phyloP scores from a whole-genome alignment of 2,113 vertebrate genomes.

The Cynocephalus volans region DNA sequence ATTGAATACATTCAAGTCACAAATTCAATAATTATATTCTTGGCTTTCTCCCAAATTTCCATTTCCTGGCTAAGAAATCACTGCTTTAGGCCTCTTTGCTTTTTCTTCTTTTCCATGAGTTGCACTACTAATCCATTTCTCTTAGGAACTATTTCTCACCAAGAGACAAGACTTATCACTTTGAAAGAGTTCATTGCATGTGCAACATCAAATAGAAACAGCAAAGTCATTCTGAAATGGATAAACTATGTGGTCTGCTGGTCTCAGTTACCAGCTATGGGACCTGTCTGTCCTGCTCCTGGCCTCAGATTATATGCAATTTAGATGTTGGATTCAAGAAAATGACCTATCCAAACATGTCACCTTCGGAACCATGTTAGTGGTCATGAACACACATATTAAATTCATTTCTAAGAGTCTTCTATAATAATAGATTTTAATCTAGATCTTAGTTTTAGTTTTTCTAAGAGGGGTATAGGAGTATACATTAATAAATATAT shows the following conservation, averaged over 20 bases:
- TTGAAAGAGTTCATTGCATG: neutral
- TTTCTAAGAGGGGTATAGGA: neutral
- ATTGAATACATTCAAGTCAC: neutral
- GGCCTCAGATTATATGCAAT: neutral
- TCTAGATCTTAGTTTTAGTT: neutral
- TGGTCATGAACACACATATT: neutral
- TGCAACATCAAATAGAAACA: neutral
- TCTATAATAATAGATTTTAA: neutral
- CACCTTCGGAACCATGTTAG: neutral
- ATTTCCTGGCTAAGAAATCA: neutral
- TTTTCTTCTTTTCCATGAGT: neutral
- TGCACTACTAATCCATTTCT: neutral
- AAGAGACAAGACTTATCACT: neutral
- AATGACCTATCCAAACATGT: neutral
- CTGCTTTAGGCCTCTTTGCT: neutral
- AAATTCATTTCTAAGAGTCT: slow-evolving; percentile 21
- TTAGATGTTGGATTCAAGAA: neutral
- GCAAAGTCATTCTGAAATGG: neutral
- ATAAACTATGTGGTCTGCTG: neutral
- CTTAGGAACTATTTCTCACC: neutral
- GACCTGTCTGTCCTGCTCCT: neutral
- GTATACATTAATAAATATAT: slow-evolving; percentile 2
- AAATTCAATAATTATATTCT: neutral
- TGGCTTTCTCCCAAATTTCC: neutral
- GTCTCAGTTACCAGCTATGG: neutral